phyloP scores from a whole-genome alignment of 2,888 invertebrate species.

The Trissoscelio sp. region DNA sequence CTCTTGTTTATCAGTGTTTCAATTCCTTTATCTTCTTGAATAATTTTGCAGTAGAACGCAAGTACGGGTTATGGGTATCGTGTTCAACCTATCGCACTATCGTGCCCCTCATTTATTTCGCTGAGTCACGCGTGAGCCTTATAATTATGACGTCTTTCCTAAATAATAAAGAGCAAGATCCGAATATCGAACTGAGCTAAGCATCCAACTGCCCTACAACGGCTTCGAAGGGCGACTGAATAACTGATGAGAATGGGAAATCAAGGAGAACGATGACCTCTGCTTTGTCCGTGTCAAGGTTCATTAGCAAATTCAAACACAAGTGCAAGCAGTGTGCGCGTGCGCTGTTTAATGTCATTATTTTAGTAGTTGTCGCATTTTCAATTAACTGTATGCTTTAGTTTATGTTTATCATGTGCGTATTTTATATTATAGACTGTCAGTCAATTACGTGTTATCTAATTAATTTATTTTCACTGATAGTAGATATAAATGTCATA shows the following conservation, averaged over 20 bases:
- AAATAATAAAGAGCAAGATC: conserved; percentile 66
- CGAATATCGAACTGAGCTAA: conserved; percentile 56
- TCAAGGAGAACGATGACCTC: conserved; percentile 74
- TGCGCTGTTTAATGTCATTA: conserved; percentile 19
- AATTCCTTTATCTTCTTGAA: conserved; percentile 67
- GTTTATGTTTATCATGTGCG: conserved; percentile 8
- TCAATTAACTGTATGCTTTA: conserved; percentile 24
- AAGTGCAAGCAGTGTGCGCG: background rate
- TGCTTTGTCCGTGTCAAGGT: conserved; percentile 51
- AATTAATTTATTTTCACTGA: conserved; percentile 46
- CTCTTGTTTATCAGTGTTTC: conserved; percentile 56
- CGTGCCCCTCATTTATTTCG: conserved; percentile 70
- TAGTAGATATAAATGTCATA: conserved; percentile 33
- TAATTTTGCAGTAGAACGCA: conserved; percentile 61
- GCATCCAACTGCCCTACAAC: conserved; percentile 51
- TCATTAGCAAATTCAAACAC: conserved; percentile 52
- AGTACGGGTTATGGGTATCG: conserved; percentile 62
- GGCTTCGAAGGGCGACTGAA: conserved; percentile 49
- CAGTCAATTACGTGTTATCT: conserved; percentile 54
- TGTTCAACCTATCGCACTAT: conserved; percentile 63
- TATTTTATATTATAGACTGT: conserved; percentile 38
- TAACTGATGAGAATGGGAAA: conserved; percentile 73
- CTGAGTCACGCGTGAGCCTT: conserved; percentile 69
- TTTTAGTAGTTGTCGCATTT: conserved; percentile 26
- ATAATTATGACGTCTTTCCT: conserved; percentile 68